Conservation (phyloP, 2,797 vertebrate species). For the Halcyon leucocephala region DNA sequence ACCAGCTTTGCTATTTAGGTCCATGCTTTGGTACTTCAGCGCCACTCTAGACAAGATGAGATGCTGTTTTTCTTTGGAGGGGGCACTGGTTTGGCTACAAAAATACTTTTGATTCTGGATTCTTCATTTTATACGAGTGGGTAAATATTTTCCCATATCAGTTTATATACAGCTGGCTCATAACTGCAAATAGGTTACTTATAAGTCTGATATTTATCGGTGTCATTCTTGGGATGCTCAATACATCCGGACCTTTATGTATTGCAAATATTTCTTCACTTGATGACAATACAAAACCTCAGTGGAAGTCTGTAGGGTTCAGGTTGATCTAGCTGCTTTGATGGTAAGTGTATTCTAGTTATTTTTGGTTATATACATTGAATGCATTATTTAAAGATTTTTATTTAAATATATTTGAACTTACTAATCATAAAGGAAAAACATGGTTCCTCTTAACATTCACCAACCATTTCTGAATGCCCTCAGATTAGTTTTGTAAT, state of each 20-base stretch:
- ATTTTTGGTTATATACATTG: background rate
- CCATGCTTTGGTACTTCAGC: background rate
- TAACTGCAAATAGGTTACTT: background rate
- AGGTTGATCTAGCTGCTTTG: background rate
- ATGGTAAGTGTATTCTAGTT: background rate
- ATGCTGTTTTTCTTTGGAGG: background rate
- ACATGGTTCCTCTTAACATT: background rate
- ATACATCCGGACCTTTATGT: background rate
- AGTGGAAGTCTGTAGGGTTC: background rate
- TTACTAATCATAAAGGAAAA: background rate
- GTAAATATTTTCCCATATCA: background rate
- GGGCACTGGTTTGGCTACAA: background rate
- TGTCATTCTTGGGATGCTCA: background rate
- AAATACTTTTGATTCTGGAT: background rate
- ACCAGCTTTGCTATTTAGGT: background rate
- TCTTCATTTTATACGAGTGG: background rate
- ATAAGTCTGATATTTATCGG: background rate
- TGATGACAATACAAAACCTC: background rate
- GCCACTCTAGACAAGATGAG: background rate
- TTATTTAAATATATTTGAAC: background rate
- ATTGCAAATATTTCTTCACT: background rate
- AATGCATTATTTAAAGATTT: background rate
- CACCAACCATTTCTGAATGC: background rate
- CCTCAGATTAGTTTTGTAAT: background rate
- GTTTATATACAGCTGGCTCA: background rate